Conservation (phyloP, 2,113 vertebrate genomes). For the Castor canadensis region DNA sequence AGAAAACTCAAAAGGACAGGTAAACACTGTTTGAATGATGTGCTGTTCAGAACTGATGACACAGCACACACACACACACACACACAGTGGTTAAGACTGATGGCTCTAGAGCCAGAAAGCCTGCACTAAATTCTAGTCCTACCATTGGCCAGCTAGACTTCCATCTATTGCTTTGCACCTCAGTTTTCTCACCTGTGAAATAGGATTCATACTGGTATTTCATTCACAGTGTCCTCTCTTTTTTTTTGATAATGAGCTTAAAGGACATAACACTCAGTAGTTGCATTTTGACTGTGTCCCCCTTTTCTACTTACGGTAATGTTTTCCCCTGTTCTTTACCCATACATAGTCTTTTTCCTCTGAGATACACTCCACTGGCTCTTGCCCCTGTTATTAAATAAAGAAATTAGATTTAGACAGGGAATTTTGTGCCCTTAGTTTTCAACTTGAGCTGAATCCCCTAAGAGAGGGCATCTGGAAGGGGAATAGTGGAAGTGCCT, state of each 20-base stretch:
- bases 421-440: neutral
- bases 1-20: neutral
- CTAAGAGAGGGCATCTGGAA: neutral
- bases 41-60: neutral
- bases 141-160: neutral
- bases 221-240: neutral
- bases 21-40: neutral
- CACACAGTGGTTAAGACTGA: neutral
- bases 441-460: neutral
- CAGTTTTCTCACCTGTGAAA: slow-evolving; percentile 8
- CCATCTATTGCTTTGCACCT: neutral
- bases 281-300: neutral
- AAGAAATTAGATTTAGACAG: slow-evolving; percentile 20
- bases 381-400: neutral
- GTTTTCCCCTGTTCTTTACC: neutral
- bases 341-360: neutral
- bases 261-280: slow-evolving; percentile 2
- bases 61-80: too few species aligned
- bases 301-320: neutral
- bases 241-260: neutral
- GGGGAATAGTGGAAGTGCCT: neutral
- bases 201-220: neutral
- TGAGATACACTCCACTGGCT: neutral
- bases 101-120: neutral
- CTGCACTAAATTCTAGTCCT: neutral